These are phyloP conservation scores for Jordanella pulchra DNA, from an alignment of 2,797 vertebrate genomes.

Conservation along the genomic window DNA sequence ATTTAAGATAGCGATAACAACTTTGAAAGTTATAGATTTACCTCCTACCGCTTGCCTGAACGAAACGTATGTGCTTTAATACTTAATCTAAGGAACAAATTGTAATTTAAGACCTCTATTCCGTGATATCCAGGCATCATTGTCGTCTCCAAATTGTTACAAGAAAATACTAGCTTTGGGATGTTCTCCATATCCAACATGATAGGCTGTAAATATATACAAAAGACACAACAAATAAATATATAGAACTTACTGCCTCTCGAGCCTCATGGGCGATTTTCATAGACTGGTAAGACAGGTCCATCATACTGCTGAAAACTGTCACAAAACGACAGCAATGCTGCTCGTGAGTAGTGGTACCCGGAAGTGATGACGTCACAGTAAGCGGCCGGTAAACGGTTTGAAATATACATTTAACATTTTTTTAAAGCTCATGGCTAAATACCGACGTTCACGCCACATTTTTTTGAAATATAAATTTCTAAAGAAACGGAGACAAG, in stretches of 20 bases:
- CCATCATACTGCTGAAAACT: slow-evolving; percentile 72
- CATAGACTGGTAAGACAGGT: slow-evolving; percentile 85
- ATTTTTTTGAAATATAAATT: no score
- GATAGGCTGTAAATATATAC: neutral
- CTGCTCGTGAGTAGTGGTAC: neutral
- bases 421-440: no score
- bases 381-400: no score
- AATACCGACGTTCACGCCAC: no score
- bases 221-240: neutral
- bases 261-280: slow-evolving; percentile 83
- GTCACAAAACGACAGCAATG: neutral
- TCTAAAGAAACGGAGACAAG: no score
- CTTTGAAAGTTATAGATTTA: neutral
- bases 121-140: neutral
- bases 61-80: neutral
- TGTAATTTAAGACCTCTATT: neutral
- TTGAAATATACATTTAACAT: no score
- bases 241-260: slow-evolving; percentile 84
- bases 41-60: neutral
- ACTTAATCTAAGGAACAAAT: neutral
- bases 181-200: neutral
- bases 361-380: neutral
- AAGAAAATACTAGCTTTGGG: neutral
- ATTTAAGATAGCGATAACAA: neutral
- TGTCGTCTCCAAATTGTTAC: no score